Evolutionary conservation across 2,888 invertebrate species (phyloP).

Genomic region (Sipha maydis): DNA sequence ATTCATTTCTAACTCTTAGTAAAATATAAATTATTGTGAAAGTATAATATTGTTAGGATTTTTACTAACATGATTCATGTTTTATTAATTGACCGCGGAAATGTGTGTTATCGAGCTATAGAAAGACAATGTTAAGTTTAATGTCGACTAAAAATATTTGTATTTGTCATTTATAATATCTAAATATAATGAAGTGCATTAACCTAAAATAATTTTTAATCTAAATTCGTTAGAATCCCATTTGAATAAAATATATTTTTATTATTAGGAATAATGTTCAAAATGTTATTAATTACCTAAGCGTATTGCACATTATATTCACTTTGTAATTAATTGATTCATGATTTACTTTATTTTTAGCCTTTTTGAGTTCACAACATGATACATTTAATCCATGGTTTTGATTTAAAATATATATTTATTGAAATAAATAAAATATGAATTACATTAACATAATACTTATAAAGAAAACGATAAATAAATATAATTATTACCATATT

Average conservation of each 20-base stretch:
- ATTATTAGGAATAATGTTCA: too few species aligned
- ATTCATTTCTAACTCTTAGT: background rate
- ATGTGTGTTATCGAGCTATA: background rate
- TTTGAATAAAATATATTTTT: background rate
- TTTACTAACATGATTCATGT: background rate
- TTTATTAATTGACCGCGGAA: background rate
- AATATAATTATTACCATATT: too few species aligned
- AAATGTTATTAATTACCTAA: background rate
- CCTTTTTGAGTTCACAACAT: background rate
- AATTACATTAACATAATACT: too few species aligned
- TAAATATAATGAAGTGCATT: background rate
- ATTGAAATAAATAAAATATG: background rate
- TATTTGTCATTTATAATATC: background rate
- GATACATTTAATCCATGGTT: background rate
- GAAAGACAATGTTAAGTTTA: conserved; percentile 1
- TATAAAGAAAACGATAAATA: too few species aligned
- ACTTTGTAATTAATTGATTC: too few species aligned
- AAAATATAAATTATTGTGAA: background rate
- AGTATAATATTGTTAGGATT: background rate
- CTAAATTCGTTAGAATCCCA: background rate
- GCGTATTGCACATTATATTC: too few species aligned
- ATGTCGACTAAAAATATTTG: background rate
- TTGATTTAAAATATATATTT: background rate
- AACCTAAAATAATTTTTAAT: background rate
- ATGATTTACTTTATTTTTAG: background rate